phyloP scores from a whole-genome alignment of 2,888 invertebrate genomes.

The Sinelater perroti region DNA sequence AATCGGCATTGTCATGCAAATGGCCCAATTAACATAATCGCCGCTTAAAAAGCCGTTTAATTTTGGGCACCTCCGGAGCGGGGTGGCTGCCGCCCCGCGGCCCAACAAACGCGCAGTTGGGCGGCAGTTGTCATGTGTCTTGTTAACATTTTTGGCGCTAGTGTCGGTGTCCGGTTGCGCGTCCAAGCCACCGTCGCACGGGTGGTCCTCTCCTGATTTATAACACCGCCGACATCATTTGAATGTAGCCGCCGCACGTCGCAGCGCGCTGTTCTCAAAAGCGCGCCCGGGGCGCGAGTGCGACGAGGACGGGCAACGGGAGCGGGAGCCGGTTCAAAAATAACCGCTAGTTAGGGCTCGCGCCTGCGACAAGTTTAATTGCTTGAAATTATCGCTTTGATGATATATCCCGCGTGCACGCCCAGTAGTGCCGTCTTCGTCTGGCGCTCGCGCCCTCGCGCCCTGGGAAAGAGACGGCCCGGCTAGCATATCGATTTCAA shows the following conservation, averaged over 20 bases:
- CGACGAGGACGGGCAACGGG: slow-evolving; percentile 39
- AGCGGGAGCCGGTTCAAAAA: slow-evolving; percentile 32
- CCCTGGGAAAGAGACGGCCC: slow-evolving; percentile 18
- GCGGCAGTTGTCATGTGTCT: slow-evolving; percentile 60
- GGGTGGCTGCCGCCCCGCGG: slow-evolving; percentile 37
- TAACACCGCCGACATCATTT: slow-evolving; percentile 59
- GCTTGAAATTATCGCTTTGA: slow-evolving; percentile 49
- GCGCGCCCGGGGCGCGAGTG: background rate
- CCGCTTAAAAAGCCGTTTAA: background rate
- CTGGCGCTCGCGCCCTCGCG: background rate
- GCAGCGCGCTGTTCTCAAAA: slow-evolving; percentile 30
- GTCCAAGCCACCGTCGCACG: slow-evolving; percentile 55
- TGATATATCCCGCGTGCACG: slow-evolving; percentile 33
- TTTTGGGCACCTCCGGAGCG: slow-evolving; percentile 4
- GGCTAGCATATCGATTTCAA: slow-evolving; percentile 18
- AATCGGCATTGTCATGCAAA: slow-evolving; percentile 10
- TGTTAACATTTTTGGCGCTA: slow-evolving; percentile 64
- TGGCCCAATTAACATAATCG: slow-evolving; percentile 13
- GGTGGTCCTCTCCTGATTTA: slow-evolving; percentile 60
- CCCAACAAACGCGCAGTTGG: slow-evolving; percentile 43
- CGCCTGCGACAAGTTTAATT: slow-evolving; percentile 50
- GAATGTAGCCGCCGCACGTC: slow-evolving; percentile 55
- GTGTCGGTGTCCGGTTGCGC: slow-evolving; percentile 60
- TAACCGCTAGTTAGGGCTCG: slow-evolving; percentile 47
- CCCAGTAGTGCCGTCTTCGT: slow-evolving; percentile 10